Evolutionary conservation across 1,140 invertebrate genomes (phyloP).

Genomic region (Drosophila baimaii): DNA sequence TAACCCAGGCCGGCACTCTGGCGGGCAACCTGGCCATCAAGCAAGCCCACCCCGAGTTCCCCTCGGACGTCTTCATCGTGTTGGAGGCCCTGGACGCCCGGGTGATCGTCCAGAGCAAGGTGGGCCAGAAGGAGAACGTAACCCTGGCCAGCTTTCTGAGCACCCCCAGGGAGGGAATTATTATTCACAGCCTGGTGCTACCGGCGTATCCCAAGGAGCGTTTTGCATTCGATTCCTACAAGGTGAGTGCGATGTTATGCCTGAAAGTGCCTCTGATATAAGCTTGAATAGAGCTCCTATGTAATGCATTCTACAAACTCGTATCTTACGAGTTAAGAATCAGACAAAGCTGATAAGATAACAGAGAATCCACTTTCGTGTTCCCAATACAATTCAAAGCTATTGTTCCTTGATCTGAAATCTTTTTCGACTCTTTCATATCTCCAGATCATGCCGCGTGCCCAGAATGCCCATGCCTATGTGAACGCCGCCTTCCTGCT

Average conservation of each 20-base stretch:
- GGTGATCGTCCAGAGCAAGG: conserved; percentile 58
- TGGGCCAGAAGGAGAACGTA: conserved; percentile 41
- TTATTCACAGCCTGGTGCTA: conserved; percentile 65
- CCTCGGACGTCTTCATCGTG: conserved; percentile 91
- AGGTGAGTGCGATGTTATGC: conserved; percentile 85
- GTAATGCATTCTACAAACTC: not conserved
- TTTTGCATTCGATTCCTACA: conserved; percentile 76
- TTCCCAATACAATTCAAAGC: not conserved
- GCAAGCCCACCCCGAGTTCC: conserved; percentile 88
- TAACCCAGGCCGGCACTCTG: conserved; percentile 86
- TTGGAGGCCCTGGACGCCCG: conserved; percentile 88
- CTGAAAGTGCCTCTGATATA: not conserved
- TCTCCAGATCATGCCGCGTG: conserved; percentile 89
- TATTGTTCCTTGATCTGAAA: not conserved
- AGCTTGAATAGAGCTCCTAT: not conserved
- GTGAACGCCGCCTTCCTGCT: conserved; percentile 93
- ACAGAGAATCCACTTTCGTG: not conserved
- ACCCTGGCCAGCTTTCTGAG: conserved; percentile 59
- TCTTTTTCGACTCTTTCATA: not conserved
- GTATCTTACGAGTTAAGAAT: not conserved
- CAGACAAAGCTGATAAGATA: conserved; percentile 7
- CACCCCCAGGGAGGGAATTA: conserved; percentile 50
- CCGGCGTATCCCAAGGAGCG: conserved; percentile 52
- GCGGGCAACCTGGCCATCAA: conserved; percentile 93
- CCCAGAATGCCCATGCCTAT: conserved; percentile 93